Evolutionary conservation across 2,888 invertebrate genomes (phyloP), one percentile per base, ranked within the genome.

Genomic region (Nymphalis polychloros): DNA sequence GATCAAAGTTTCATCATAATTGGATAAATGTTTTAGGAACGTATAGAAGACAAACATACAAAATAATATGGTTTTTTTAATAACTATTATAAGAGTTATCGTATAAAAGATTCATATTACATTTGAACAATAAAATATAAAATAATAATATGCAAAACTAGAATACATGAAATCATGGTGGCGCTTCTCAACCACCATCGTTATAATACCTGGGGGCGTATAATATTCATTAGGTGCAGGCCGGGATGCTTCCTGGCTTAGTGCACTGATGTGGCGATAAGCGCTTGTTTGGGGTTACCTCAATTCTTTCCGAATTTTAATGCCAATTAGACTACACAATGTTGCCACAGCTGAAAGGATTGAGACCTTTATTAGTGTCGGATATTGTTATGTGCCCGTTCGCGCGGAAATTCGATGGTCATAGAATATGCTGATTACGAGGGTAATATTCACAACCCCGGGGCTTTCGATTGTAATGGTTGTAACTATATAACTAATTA

Each of bases 301-400:
- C 87, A 86, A 81, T 89, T 90, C 87, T 88, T 88, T 88, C 82
- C 81, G 77, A 82, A 81, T 87, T 85, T 87, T 87, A 87, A 88
- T 90, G 90, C 92, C 90, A 92, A 92, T 92, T 92, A 92, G 86
- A 84, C 81, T 81, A 85, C 84, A 88, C 90, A 90, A 88, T 90
- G 88, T 89, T 87, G 81, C 82, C 74, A 78, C 77, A 79, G 81
- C 74, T 84, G 85, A 87, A 90, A 87, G 89, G 89, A 89, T 88
- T 87, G 85, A 82, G 84, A 80, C 84, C 85, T 88, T 88, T 90
- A 92, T 92, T 90, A 90, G 82, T 86, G 88, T 86, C 88, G 82
- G 88, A 89, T 90, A 89, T 90, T 91, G 91, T 92, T 90, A 85
- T 82, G 81, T 77, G 83, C 74, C 78, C 86, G 80, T 75, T 84